Percentiles rank a stretch among this genome's conserved stretches.
Evolutionary conservation across 2,888 invertebrate genomes (phyloP).

Genomic region (Anthrax anthrax): DNA sequence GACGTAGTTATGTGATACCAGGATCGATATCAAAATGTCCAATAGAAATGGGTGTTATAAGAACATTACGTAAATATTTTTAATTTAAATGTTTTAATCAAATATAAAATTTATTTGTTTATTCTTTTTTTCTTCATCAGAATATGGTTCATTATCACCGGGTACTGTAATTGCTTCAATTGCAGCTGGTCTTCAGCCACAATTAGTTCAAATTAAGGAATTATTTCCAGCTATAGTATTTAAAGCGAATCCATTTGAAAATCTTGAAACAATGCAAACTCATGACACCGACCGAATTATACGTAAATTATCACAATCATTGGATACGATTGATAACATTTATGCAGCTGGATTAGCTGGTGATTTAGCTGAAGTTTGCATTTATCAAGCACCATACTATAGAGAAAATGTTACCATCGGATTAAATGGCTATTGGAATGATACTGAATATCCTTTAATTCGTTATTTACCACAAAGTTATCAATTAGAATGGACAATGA

Average conservation of each 20-base stretch:
- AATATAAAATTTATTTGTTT: neutral
- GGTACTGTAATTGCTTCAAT: slow-evolving; percentile 45
- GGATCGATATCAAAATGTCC: slow-evolving; percentile 37
- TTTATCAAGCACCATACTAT: slow-evolving; percentile 46
- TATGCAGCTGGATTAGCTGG: slow-evolving; percentile 49
- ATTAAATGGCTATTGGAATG: slow-evolving; percentile 49
- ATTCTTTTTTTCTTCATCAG: slow-evolving; percentile 1
- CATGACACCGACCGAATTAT: slow-evolving; percentile 14
- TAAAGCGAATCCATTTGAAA: slow-evolving; percentile 3
- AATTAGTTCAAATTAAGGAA: slow-evolving; percentile 39
- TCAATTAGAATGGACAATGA: slow-evolving; percentile 42
- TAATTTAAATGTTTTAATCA: neutral
- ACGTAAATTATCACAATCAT: slow-evolving; percentile 6
- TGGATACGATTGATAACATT: slow-evolving; percentile 36
- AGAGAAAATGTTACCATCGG: slow-evolving; percentile 39
- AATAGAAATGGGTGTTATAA: slow-evolving; percentile 34
- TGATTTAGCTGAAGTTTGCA: slow-evolving; percentile 50
- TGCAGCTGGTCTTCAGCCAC: slow-evolving; percentile 45
- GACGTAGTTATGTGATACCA: slow-evolving; percentile 3
- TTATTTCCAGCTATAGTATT: slow-evolving; percentile 20
- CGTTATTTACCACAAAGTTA: slow-evolving; percentile 39
- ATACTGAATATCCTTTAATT: slow-evolving; percentile 42
- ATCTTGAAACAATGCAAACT: slow-evolving; percentile 22
- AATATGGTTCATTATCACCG: slow-evolving; percentile 45
- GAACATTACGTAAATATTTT: neutral